phyloP scores from a whole-genome alignment of 2,113 vertebrate species.

The Ceyx margarethae region DNA sequence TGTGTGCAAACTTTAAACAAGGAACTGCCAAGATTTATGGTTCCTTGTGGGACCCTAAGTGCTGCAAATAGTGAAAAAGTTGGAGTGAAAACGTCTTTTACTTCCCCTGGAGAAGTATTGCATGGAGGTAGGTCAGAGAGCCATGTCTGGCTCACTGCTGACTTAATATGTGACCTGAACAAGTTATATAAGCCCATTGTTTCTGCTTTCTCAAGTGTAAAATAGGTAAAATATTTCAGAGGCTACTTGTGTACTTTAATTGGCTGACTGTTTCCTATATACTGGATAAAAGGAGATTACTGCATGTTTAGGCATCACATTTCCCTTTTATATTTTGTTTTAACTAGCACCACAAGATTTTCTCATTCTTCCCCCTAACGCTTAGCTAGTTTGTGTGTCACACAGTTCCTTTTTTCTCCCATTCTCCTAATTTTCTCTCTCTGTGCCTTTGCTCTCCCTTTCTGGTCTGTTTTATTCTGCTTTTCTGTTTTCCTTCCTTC shows the following conservation, averaged over 20 bases:
- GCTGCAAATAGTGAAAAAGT: background rate
- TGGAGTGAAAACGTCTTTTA: background rate
- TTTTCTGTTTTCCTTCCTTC: background rate
- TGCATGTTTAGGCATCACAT: background rate
- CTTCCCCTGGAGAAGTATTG: constrained; percentile 14
- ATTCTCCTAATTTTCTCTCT: background rate
- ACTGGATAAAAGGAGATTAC: constrained; percentile 16
- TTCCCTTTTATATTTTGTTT: background rate
- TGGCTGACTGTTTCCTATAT: background rate
- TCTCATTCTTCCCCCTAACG: background rate
- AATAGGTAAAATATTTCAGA: constrained; percentile 32
- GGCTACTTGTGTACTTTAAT: background rate
- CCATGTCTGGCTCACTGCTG: background rate
- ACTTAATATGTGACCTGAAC: constrained; percentile 4
- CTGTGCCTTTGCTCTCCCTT: background rate
- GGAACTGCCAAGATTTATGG: constrained; percentile 15
- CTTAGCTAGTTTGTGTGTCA: background rate
- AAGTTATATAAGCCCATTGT: constrained; percentile 39
- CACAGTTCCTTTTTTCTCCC: background rate
- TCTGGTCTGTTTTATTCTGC: background rate
- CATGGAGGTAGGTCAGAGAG: background rate
- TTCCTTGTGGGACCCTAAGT: background rate
- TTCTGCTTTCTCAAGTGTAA: constrained; percentile 50
- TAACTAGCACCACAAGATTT: background rate
- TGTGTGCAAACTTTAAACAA: background rate